These are phyloP conservation scores for Xerus rutilus DNA, from an alignment of 2,797 vertebrate genomes.

Conservation along the genomic window DNA sequence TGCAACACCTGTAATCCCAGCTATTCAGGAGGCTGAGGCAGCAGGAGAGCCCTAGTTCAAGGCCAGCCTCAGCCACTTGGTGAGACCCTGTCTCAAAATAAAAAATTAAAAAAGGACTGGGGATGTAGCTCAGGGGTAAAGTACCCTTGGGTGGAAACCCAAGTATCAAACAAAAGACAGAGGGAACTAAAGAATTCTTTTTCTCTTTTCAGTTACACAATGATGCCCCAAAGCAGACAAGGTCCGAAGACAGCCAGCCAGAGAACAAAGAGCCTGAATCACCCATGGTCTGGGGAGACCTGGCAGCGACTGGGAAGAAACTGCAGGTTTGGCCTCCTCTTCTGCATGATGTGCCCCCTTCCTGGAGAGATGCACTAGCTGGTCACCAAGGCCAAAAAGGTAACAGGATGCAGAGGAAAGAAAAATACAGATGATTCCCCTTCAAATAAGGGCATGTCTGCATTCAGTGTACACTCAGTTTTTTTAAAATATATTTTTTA, in stretches of 20 bases:
- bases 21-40: too few relatives aligned
- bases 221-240: neutral
- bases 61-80: too few relatives aligned
- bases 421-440: neutral
- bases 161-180: too few relatives aligned
- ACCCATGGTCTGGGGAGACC: rapidly evolving
- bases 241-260: neutral
- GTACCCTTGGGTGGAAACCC: too few relatives aligned
- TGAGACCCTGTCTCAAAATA: too few relatives aligned
- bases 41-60: too few relatives aligned
- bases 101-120: too few relatives aligned
- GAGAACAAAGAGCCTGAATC: neutral
- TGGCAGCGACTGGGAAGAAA: neutral
- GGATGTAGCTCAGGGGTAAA: too few relatives aligned
- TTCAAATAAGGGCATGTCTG: neutral
- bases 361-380: neutral
- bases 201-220: neutral
- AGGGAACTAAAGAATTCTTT: neutral
- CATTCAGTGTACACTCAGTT: neutral
- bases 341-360: neutral
- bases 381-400: neutral
- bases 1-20: too few relatives aligned
- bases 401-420: neutral
- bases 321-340: neutral
- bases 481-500: too few relatives aligned